A percentile compares a stretch with the other conserved stretches of the same genome.
Evolutionary conservation across 2,797 vertebrate species (phyloP).

Genomic region (Acipenser transmontanus): DNA sequence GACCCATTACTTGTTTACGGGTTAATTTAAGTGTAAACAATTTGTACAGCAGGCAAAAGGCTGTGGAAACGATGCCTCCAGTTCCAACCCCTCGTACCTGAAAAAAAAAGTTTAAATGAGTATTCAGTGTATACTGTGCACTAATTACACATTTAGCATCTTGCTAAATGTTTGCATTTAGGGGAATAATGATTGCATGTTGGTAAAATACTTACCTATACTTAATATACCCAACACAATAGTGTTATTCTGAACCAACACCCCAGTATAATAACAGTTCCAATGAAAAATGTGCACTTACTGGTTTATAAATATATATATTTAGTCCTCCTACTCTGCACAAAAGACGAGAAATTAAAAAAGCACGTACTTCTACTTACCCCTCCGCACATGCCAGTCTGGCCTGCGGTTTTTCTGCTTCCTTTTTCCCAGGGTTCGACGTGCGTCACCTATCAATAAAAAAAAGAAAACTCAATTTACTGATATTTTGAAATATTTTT

Average conservation of each 20-base stretch:
- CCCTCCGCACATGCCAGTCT: slow-evolving; percentile 99
- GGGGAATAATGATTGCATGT: no score
- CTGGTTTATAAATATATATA: no score
- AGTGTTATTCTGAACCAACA: not conserved
- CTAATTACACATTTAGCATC: not conserved
- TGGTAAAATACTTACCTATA: not conserved
- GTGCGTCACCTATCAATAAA: slow-evolving; percentile 77
- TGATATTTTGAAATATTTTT: no score
- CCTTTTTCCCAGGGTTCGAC: slow-evolving; percentile 97
- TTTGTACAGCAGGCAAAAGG: slow-evolving; percentile 96
- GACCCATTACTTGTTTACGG: slow-evolving; percentile 97
- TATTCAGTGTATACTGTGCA: not conserved
- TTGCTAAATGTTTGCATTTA: no score
- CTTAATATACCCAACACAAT: not conserved
- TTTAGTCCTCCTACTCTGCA: not conserved
- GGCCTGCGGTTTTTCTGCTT: slow-evolving; percentile 95
- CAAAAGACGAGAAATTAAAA: slow-evolving; percentile 50
- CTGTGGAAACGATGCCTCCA: slow-evolving; percentile 96
- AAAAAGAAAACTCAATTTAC: slow-evolving; percentile 12
- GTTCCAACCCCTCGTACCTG: slow-evolving; percentile 97
- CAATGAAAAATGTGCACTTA: not conserved
- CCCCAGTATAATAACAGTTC: not conserved
- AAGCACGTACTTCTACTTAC: slow-evolving; percentile 99
- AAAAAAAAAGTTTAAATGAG: not conserved
- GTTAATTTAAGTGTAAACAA: slow-evolving; percentile 97